These are phyloP conservation scores for Thunnus albacares DNA, from an alignment of 2,797 vertebrate genomes.

Conservation along the genomic window DNA sequence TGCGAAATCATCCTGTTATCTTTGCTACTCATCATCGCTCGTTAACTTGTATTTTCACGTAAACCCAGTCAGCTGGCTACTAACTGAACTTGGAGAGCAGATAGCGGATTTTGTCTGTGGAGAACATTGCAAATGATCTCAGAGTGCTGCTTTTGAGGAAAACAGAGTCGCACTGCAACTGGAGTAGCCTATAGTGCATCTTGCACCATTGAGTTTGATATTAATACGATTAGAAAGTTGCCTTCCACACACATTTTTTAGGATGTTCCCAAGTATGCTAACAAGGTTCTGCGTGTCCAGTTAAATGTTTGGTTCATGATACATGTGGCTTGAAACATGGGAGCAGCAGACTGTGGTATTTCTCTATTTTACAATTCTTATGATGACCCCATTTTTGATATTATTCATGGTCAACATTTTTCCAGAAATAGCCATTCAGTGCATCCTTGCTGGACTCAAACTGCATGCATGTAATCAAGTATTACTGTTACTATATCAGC, in stretches of 20 bases:
- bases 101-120: neutral
- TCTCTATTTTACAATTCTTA: neutral
- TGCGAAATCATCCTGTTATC: neutral
- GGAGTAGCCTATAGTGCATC: neutral
- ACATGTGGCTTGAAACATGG: neutral
- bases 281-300: neutral
- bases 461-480: no score
- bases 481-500: no score
- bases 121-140: slow-evolving; percentile 29
- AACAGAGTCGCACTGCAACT: neutral
- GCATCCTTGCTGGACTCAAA: no score
- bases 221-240: neutral
- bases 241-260: neutral
- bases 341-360: neutral
- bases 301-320: neutral
- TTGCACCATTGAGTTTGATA: neutral
- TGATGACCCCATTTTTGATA: neutral
- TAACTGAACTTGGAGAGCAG: neutral
- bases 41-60: neutral
- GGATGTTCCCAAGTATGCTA: neutral
- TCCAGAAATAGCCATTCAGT: no score
- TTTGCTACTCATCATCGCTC: neutral
- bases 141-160: slow-evolving; percentile 14
- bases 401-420: no score
- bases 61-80: neutral